Conservation (phyloP, 2,888 invertebrate species). For the Apotomis capreana region DNA sequence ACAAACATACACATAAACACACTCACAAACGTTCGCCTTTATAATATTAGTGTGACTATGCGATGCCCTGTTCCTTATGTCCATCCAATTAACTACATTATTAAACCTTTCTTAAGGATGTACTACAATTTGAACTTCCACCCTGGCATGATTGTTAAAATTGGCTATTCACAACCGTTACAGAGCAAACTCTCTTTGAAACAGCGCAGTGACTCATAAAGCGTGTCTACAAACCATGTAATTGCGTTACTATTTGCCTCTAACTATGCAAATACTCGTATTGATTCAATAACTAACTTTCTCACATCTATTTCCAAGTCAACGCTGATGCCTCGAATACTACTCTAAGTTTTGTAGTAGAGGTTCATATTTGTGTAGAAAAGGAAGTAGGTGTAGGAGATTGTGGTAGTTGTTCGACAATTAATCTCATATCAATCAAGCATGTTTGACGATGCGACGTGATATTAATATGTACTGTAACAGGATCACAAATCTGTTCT, state of each 20-base stretch:
- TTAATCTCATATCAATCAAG: constrained; percentile 32
- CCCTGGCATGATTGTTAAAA: no score
- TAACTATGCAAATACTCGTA: constrained; percentile 16
- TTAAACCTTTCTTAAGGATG: no score
- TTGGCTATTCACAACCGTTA: no score
- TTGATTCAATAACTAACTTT: neutral
- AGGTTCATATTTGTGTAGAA: neutral
- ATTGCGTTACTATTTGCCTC: constrained; percentile 33
- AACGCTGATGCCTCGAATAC: neutral
- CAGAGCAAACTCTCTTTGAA: neutral
- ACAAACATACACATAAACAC: no score
- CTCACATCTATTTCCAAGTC: neutral
- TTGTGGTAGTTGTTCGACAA: constrained; percentile 1
- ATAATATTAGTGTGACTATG: no score
- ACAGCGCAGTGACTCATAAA: neutral
- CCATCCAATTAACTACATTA: no score
- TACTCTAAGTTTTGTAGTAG: neutral
- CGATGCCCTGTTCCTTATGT: no score
- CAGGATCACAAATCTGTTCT: constrained; percentile 41
- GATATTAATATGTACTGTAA: constrained; percentile 35
- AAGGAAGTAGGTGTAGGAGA: neutral
- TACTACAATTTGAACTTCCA: no score
- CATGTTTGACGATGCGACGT: constrained; percentile 9
- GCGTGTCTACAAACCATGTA: constrained; percentile 1
- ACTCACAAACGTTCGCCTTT: no score